Evolutionary conservation across 1,140 invertebrate species (phyloP), one percentile per base, ranked within the genome.

Genomic region (Colletes latitarsis): DNA sequence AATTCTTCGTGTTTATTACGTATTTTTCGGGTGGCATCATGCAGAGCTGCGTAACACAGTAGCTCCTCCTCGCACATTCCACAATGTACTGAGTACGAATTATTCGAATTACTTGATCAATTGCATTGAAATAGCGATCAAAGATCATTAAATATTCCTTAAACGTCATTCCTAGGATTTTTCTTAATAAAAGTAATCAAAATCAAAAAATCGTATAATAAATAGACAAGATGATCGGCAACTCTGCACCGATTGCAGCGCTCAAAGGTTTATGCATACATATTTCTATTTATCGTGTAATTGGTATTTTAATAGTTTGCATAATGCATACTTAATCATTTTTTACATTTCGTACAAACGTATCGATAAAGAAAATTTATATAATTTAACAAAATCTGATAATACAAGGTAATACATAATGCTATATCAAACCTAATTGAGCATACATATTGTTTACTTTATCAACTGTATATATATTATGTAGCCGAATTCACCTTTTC

Each of bases 11-110:
- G 72, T 77, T 85, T 80, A 74, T 79, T 78, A 84, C 76, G 63
- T 62, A 78, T 89, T 91, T 90, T 92, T 77, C 79, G 53, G 82
- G 88, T 87, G 89, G 92, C 92, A 93, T 92, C 90, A 90, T 89
- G 90, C 90, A 88, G 93, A 93, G 92, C 92, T 89, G 93, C 93
- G 93, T 93, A 93, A 93, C 90, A 93, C 93, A 90, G 93, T 93
- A 93, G 93, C 93, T 90, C 83, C 85, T 88, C 90, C 89, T 92
- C 86, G 90, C 88, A 89, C 92, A 93, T 93, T 93, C 93, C 92
- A 93, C 90, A 90, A 92, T 88, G 88, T 89, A 93, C 92, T 93
- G 77, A 88, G 77, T 52, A 67, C 64, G 69, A 85, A 89, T 84
- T 77, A 81, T 53, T 41, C n/a, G 53, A 89, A 82, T 52, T 19